Evolutionary conservation across 92 coral and sea anemone species (phyloP).

Genomic region (Phymanthus crucifer): DNA sequence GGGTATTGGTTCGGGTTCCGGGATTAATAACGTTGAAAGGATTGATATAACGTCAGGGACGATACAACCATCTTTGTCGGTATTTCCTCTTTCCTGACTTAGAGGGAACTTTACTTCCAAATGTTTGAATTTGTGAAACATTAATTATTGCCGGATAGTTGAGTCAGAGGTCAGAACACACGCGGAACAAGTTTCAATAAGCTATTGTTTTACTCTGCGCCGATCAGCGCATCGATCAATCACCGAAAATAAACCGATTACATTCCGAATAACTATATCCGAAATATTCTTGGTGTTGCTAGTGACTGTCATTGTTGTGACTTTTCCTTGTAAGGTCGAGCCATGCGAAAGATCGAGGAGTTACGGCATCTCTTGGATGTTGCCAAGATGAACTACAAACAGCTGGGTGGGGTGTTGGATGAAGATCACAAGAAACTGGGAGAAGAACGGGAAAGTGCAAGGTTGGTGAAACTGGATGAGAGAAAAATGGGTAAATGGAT

Average conservation of each 20-base stretch:
- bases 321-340: slow-evolving; percentile 72
- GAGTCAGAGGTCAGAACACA: too few relatives aligned
- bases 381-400: slow-evolving; percentile 98
- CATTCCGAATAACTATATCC: neutral
- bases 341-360: slow-evolving; percentile 97
- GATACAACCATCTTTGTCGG: too few relatives aligned
- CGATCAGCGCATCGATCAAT: neutral
- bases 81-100: too few relatives aligned
- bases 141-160: neutral
- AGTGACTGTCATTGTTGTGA: neutral
- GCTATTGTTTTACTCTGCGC: neutral
- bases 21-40: too few relatives aligned
- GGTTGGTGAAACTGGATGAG: slow-evolving; percentile 39
- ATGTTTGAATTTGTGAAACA: neutral
- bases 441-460: slow-evolving; percentile 90
- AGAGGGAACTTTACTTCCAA: too few relatives aligned
- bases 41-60: too few relatives aligned
- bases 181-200: too few relatives aligned
- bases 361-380: slow-evolving; percentile 82
- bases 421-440: slow-evolving; percentile 93
- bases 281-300: neutral
- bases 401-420: slow-evolving; percentile 90
- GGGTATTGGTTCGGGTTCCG: too few relatives aligned
- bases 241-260: neutral
- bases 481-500: neutral